Evolutionary conservation across 2,113 vertebrate species (phyloP).

Genomic region (Austrofundulus limnaeus): DNA sequence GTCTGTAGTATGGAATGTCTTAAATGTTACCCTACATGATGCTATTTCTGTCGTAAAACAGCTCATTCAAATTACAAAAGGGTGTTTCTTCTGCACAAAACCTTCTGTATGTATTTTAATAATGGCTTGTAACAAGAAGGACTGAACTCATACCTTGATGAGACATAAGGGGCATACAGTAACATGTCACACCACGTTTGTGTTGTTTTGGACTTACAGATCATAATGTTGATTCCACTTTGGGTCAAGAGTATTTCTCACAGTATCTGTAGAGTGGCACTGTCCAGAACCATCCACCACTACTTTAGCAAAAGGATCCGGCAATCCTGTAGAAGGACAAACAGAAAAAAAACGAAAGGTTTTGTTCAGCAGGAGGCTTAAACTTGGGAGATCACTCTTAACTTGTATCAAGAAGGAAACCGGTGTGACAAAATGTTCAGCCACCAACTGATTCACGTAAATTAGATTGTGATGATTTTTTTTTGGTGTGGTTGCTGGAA

Average conservation of each 20-base stretch:
- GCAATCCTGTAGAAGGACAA: constrained; percentile 83
- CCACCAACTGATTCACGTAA: neutral
- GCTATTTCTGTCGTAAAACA: constrained; percentile 20
- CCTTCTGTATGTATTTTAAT: neutral
- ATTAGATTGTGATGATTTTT: neutral
- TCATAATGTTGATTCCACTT: constrained; percentile 99
- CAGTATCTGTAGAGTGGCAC: constrained; percentile 99
- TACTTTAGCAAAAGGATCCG: constrained; percentile 98
- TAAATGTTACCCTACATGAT: constrained; percentile 29
- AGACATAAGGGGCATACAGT: neutral
- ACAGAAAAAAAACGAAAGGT: neutral
- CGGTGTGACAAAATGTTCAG: neutral
- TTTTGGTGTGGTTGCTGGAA: neutral
- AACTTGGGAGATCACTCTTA: neutral
- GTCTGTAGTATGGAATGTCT: constrained; percentile 17
- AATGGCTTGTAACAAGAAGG: neutral
- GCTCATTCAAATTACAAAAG: constrained; percentile 25
- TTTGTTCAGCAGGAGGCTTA: constrained; percentile 10
- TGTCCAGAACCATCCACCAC: constrained; percentile 98
- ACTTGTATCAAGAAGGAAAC: neutral
- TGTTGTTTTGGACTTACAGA: constrained; percentile 83
- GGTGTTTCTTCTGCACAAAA: constrained; percentile 31
- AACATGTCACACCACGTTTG: neutral
- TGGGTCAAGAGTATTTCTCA: constrained; percentile 98
- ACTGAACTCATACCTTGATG: constrained; percentile 6